Conservation (phyloP, 2,888 invertebrate species). For the Hoplodrina blanda region DNA sequence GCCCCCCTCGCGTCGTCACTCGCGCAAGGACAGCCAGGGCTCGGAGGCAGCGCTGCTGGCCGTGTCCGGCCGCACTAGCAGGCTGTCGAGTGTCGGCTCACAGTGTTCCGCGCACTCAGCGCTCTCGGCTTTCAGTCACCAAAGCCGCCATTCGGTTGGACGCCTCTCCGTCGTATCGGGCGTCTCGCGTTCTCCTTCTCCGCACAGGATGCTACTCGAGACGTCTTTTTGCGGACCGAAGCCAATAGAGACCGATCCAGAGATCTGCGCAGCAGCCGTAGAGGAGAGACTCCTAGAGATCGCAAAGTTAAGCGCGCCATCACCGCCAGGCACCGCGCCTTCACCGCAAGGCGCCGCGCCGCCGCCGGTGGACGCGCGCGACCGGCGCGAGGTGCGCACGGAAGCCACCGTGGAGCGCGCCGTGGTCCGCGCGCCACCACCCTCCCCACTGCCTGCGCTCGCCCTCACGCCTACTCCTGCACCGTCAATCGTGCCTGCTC, state of each 20-base stretch:
- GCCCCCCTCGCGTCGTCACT: conserved; percentile 86
- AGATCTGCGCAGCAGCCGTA: conserved; percentile 86
- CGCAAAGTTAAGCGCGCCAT: conserved; percentile 71
- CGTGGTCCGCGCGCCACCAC: conserved; percentile 49
- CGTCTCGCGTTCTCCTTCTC: conserved; percentile 94
- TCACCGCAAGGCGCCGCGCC: conserved; percentile 46
- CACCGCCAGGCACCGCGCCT: conserved; percentile 44
- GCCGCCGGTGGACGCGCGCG: conserved; percentile 75
- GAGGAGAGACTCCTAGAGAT: conserved; percentile 85
- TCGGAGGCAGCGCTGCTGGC: conserved; percentile 94
- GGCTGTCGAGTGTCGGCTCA: conserved; percentile 94
- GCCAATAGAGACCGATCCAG: conserved; percentile 91
- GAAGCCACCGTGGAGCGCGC: conserved; percentile 79
- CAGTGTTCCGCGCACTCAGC: conserved; percentile 92
- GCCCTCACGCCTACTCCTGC: not conserved
- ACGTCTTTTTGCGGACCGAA: conserved; percentile 97
- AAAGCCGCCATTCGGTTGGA: conserved; percentile 75
- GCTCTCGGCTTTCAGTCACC: conserved; percentile 73
- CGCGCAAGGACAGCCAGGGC: conserved; percentile 93
- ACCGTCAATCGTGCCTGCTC: conserved; percentile 1
- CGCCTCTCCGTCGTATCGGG: conserved; percentile 88
- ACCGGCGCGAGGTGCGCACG: conserved; percentile 81
- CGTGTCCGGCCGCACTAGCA: conserved; percentile 95
- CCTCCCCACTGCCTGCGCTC: conserved; percentile 57
- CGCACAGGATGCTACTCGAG: conserved; percentile 97